These are phyloP conservation scores for Cheiracanthium punctorium DNA, from an alignment of 2,888 invertebrate species.

Conservation along the genomic window DNA sequence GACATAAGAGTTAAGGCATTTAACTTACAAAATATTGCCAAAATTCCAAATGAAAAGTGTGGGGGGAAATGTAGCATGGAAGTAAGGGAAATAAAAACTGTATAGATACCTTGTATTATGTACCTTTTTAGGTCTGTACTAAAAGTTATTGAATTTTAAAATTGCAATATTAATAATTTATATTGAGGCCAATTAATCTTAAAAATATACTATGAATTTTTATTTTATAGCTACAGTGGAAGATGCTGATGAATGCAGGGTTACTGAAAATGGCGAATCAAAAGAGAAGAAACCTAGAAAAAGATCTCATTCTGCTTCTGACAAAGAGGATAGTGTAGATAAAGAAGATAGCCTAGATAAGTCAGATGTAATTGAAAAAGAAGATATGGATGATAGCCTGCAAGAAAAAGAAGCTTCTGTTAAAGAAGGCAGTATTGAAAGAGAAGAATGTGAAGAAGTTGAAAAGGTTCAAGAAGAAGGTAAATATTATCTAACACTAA, in stretches of 20 bases:
- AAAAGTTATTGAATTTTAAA: too few species aligned
- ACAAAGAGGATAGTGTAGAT: constrained; percentile 73
- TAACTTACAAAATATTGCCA: too few species aligned
- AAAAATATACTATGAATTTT: too few species aligned
- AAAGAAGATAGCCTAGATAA: constrained; percentile 73
- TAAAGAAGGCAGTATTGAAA: constrained; percentile 71
- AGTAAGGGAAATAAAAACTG: too few species aligned
- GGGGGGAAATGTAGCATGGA: too few species aligned
- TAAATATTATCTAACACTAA: background rate
- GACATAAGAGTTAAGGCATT: too few species aligned
- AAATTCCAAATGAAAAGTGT: too few species aligned
- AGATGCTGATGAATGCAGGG: constrained; percentile 60
- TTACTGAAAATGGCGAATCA: constrained; percentile 60
- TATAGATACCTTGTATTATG: too few species aligned
- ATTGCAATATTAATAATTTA: too few species aligned
- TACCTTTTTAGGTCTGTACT: too few species aligned
- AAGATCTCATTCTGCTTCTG: constrained; percentile 47
- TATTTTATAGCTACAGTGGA: constrained; percentile 17
- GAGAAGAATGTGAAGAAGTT: constrained; percentile 74
- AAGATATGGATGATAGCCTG: constrained; percentile 45
- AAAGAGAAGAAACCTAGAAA: constrained; percentile 60
- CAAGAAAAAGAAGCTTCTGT: constrained; percentile 71
- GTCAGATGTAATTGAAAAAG: constrained; percentile 70
- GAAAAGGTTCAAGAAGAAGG: constrained; percentile 45
- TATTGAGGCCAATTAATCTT: too few species aligned